Percentiles rank a stretch among this genome's conserved stretches.
Conservation (phyloP, 2,113 vertebrate species). For the Lepisosteus oculatus region DNA sequence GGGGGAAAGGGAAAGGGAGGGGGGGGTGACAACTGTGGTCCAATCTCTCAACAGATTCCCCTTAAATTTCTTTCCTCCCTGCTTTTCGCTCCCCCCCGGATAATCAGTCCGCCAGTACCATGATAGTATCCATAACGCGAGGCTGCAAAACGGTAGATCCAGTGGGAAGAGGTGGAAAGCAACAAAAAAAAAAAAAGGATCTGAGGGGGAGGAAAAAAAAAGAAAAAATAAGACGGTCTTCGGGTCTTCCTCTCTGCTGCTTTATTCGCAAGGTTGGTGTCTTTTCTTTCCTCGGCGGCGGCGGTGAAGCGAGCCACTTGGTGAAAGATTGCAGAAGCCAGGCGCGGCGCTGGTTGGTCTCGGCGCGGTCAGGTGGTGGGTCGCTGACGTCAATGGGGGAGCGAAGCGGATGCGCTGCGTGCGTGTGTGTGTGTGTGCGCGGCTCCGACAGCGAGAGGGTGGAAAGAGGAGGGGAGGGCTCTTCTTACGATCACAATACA, state of each 20-base stretch:
- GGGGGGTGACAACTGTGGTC: slow-evolving; percentile 26
- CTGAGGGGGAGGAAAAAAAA: no score
- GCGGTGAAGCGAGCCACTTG: slow-evolving; percentile 53
- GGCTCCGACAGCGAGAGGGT: no score
- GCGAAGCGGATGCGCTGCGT: slow-evolving; percentile 68
- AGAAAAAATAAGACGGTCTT: slow-evolving; percentile 1
- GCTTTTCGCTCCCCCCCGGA: slow-evolving; percentile 41
- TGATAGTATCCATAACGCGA: slow-evolving; percentile 53
- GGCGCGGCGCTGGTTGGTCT: slow-evolving; percentile 58
- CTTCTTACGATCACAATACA: slow-evolving; percentile 17
- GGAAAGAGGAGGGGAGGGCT: slow-evolving; percentile 14
- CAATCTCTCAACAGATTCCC: slow-evolving; percentile 38
- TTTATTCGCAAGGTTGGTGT: slow-evolving; percentile 50
- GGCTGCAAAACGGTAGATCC: slow-evolving; percentile 45
- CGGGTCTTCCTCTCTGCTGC: slow-evolving; percentile 33
- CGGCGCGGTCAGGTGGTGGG: slow-evolving; percentile 60
- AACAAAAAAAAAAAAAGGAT: no score
- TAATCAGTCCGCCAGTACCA: slow-evolving; percentile 61
- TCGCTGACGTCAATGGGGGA: slow-evolving; percentile 77
- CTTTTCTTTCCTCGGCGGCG: slow-evolving; percentile 48
- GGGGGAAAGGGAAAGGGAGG: slow-evolving; percentile 6
- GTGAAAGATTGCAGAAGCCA: slow-evolving; percentile 39
- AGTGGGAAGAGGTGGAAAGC: slow-evolving; percentile 8
- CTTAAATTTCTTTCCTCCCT: slow-evolving; percentile 48
- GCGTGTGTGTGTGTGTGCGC: slow-evolving; percentile 50